Percentiles rank a stretch among this genome's conserved stretches.
These are phyloP conservation scores for Agonopterix alstromeriana DNA, from an alignment of 2,888 invertebrate genomes.

Conservation along the genomic window DNA sequence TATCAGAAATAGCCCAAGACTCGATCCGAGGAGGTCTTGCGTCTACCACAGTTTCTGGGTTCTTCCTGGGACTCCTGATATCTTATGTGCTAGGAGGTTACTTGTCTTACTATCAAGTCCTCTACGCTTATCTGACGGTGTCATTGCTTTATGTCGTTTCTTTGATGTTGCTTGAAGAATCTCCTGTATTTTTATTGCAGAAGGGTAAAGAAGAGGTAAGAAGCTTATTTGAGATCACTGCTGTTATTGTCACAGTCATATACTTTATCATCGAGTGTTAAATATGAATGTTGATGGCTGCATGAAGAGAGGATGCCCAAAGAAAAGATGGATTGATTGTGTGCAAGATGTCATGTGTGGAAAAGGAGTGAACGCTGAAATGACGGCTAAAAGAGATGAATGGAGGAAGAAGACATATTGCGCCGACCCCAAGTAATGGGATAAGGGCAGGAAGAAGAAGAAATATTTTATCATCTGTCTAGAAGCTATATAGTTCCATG, in stretches of 20 bases:
- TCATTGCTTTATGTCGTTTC: slow-evolving; percentile 41
- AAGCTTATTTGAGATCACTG: neutral
- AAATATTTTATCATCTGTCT: too few species aligned
- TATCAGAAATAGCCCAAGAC: slow-evolving; percentile 50
- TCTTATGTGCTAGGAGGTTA: slow-evolving; percentile 48
- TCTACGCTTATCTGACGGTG: slow-evolving; percentile 36
- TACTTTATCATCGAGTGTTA: too few species aligned
- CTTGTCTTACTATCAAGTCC: slow-evolving; percentile 37
- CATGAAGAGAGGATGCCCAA: too few species aligned
- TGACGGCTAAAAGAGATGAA: too few species aligned
- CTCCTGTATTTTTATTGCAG: slow-evolving; percentile 48
- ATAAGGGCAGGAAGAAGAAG: too few species aligned
- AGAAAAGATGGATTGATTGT: too few species aligned
- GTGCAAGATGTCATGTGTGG: too few species aligned
- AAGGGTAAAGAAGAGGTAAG: slow-evolving; percentile 43
- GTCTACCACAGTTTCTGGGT: slow-evolving; percentile 37
- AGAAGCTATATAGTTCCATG: neutral
- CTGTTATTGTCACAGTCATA: neutral
- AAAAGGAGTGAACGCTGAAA: too few species aligned
- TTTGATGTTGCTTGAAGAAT: slow-evolving; percentile 42
- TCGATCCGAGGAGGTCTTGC: slow-evolving; percentile 42
- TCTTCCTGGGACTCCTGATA: slow-evolving; percentile 42
- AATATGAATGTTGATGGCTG: too few species aligned
- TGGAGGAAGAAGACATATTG: too few species aligned
- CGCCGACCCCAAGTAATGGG: too few species aligned